Evolutionary conservation across 1,140 invertebrate species (phyloP).

Genomic region (Apis laboriosa): DNA sequence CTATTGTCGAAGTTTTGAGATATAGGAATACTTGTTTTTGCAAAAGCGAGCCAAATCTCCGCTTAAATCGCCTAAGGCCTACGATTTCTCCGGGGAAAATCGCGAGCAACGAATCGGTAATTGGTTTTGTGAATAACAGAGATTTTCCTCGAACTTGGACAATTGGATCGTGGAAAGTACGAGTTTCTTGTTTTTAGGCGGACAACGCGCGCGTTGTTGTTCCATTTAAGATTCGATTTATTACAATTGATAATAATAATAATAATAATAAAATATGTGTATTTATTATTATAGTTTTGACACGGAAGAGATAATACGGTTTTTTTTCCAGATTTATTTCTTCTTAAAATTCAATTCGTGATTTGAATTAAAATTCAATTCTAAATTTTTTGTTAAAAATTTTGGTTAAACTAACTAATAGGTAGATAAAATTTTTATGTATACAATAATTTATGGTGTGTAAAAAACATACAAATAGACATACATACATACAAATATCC

Average conservation of each 20-base stretch:
- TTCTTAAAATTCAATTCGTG: no score
- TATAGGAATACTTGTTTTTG: slow-evolving; percentile 74
- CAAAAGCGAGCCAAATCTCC: slow-evolving; percentile 50
- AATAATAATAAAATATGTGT: no score
- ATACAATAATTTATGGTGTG: no score
- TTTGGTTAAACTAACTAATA: no score
- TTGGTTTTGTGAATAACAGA: slow-evolving; percentile 1
- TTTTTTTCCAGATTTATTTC: no score
- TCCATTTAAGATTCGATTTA: not conserved
- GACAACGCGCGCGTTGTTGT: not conserved
- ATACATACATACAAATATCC: no score
- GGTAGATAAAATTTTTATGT: no score
- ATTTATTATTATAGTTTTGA: no score
- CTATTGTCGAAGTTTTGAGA: slow-evolving; percentile 73
- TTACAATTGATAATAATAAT: not conserved
- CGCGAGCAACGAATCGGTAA: not conserved
- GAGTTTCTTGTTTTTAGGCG: not conserved
- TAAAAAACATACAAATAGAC: no score
- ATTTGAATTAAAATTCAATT: no score
- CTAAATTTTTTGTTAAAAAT: no score
- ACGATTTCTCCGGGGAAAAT: slow-evolving; percentile 27
- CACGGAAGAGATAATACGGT: no score
- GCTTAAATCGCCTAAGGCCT: slow-evolving; percentile 13
- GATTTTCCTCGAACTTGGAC: not conserved
- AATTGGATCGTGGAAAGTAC: not conserved